These are phyloP conservation scores for Lottia gigantea DNA, from an alignment of 2,888 invertebrate species.

Conservation along the genomic window DNA sequence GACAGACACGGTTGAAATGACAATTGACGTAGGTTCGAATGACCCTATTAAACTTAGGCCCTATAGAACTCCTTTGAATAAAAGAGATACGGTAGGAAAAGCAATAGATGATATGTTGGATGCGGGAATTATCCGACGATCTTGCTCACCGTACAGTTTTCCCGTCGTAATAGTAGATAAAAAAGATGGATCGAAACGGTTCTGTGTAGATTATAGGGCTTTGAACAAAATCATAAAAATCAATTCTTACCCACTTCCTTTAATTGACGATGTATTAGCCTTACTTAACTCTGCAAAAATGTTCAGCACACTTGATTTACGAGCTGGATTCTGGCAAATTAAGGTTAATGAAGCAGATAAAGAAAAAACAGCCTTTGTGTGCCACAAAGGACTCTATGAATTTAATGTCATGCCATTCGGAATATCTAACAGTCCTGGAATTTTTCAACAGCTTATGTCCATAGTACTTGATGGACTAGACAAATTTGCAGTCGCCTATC, in stretches of 20 bases:
- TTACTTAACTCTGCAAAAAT: neutral
- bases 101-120: too few relatives aligned
- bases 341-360: conserved; percentile 9
- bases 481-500: neutral
- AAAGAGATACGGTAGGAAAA: too few relatives aligned
- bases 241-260: neutral
- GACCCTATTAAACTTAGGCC: too few relatives aligned
- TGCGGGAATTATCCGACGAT: too few relatives aligned
- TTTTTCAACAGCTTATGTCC: conserved; percentile 15
- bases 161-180: too few relatives aligned
- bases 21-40: too few relatives aligned
- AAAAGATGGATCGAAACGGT: too few relatives aligned
- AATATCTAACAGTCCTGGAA: neutral
- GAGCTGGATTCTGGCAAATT: conserved; percentile 12
- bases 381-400: conserved; percentile 15
- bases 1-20: too few relatives aligned
- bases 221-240: conserved; percentile 8
- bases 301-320: conserved; percentile 11
- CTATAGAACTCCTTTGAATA: too few relatives aligned
- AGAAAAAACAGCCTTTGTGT: conserved; percentile 17
- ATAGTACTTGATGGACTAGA: conserved; percentile 1
- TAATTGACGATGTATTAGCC: neutral
- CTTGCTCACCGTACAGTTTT: too few relatives aligned
- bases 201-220: neutral
- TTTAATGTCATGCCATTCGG: conserved; percentile 22